Base-by-base conservation (phyloP, 2,888 invertebrate species). In the Agrenia bidenticulata region DNA sequence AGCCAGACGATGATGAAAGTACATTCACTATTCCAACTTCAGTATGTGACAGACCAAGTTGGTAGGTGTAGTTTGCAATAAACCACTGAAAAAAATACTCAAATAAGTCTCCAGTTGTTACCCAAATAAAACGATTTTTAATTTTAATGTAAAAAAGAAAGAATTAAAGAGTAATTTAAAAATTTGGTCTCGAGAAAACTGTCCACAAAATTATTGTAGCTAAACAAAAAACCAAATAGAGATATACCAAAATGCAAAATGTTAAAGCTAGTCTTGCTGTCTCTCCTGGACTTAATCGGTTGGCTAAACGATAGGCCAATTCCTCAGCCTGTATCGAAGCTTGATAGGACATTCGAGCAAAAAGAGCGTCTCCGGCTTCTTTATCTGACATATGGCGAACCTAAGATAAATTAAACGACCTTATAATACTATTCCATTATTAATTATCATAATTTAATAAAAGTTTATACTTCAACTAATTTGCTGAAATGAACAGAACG, bases 331-430 rank as follows among this genome's bases (percentile, higher is more conserved):
- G 85, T 70, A 94, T 80, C 66, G 92, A 93, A 9, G 95, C 95
- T 73, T 92, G 88, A 84, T 96, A 97, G n/a, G 96, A 95, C 69
- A 97, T 83, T 57, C 97, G 85, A 2, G 97, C 94, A 78, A 95
- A 83, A 70, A 94, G 82, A 11, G 97, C 97, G 78, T 96, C 97
- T 50, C 92, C 90, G 2, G 96, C 97, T 82, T 94, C 90, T 72
- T 86, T 86, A 64, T 92, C 90, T 0, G 92, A 92, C 89, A 93
- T 90, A 76, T 93, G 92, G 0, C 92, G 85, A 61, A 90, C 90
- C 85, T 86, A 69, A n/a, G 51, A 27, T 61, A 23, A 11, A 45
- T 45, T 19, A 5, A 45, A 32, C 32, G 11, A 32, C 11, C 32
- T 32, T 32, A 32, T 32, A 32, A 7, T 17, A 2, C 24, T 42